Evolutionary conservation across 2,888 invertebrate genomes (phyloP), one percentile per base, ranked within the genome.

Genomic region (Xestobium rufovillosum): DNA sequence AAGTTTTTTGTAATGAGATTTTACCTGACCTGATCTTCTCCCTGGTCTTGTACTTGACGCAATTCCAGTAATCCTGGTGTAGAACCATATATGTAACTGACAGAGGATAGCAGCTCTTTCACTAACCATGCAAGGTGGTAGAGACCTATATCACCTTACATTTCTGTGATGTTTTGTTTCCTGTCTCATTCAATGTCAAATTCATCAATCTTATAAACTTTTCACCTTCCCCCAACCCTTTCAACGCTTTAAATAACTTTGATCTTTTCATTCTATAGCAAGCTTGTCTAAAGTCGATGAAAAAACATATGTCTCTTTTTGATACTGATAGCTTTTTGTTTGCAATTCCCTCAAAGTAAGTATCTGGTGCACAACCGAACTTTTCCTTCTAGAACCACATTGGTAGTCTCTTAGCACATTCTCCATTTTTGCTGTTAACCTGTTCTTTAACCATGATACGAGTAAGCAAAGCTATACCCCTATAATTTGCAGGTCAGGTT

Each of bases 271-370:
- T n/a, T 19, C 23, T 19, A 19, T n/a, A 6, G n/a, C n/a, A 19
- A 19, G 23, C 23, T 19, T 19, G 23, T 19, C 23, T 19, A 19
- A 19, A 19, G n/a, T 19, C 6, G 6, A 19, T 19, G 23, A 19
- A 19, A 8, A 19, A 19, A 19, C 6, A 6, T 19, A n/a, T 8
- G 6, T 19, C 23, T 19, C 23, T 19, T 8, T 19, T 19, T 19
- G 23, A n/a, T 19, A 19, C 23, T 19, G 6, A 19, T n/a, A 8
- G n/a, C 23, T 19, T 19, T 19, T n/a, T 8, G 23, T n/a, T 19
- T 19, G 23, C 6, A 19, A 8, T 19, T 19, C 23, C 6, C 23
- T 6, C 23, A 19, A n/a, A 8, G 23, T 19, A 19, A n/a, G 23
- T 8, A 19, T 19, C n/a, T 19, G 23, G 6, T 19, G 6, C n/a